A percentile compares a stretch with the other conserved stretches of the same genome.
Conservation (phyloP, 2,113 vertebrate genomes). For the Azemiops feae region DNA sequence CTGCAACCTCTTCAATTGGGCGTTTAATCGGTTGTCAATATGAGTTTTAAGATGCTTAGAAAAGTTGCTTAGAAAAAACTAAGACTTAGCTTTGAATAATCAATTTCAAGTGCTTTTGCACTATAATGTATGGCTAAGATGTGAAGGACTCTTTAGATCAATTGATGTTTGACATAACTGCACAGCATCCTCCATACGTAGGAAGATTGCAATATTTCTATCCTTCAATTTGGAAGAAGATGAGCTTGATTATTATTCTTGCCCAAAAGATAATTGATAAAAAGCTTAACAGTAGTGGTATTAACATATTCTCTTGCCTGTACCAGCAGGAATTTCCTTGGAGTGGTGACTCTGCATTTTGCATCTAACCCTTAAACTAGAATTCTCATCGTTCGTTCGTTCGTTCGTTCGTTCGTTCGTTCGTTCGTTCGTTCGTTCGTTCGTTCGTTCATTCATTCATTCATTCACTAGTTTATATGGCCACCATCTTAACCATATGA, state of each 20-base stretch:
- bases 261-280: background rate
- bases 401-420: background rate
- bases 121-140: background rate
- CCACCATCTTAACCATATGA: background rate
- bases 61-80: background rate
- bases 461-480: background rate
- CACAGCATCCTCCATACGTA: background rate
- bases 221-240: background rate
- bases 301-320: background rate
- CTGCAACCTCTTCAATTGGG: background rate
- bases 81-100: background rate
- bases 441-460: background rate
- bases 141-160: background rate
- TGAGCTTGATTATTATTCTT: background rate
- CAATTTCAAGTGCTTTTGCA: background rate
- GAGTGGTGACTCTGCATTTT: too few species aligned
- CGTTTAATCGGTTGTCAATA: background rate
- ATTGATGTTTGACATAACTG: background rate
- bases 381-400: background rate
- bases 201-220: background rate
- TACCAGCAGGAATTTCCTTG: background rate
- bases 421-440: background rate
- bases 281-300: background rate
- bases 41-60: background rate
- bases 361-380: background rate